phyloP scores from a whole-genome alignment of 2,113 vertebrate species.

The Oenanthe oenanthe region DNA sequence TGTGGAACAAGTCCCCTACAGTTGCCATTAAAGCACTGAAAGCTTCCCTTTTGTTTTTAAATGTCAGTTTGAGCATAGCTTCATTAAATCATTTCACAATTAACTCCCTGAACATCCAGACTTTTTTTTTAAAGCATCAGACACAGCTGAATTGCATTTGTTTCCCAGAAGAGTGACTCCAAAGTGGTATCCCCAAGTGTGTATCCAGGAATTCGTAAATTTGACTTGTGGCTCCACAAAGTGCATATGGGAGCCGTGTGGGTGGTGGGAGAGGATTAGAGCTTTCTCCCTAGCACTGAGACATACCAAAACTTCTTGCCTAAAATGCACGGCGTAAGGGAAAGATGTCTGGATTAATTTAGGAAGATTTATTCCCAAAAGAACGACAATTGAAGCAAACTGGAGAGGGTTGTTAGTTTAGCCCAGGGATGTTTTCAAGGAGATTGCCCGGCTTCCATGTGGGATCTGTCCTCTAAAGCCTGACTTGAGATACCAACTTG shows the following conservation, averaged over 20 bases:
- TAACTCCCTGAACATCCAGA: constrained; percentile 66
- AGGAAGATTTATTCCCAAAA: constrained; percentile 28
- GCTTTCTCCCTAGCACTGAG: constrained; percentile 23
- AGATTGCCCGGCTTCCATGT: neutral
- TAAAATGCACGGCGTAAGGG: neutral
- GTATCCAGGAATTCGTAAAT: constrained; percentile 55
- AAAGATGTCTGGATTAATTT: neutral
- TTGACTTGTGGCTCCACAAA: constrained; percentile 66
- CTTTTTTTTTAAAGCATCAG: constrained; percentile 59
- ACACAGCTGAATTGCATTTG: constrained; percentile 58
- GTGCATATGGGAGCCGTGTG: constrained; percentile 65
- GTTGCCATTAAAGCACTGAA: constrained; percentile 71
- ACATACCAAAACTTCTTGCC: constrained; percentile 33
- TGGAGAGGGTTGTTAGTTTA: neutral
- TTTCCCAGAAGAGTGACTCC: constrained; percentile 67
- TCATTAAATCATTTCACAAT: constrained; percentile 72
- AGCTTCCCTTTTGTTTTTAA: constrained; percentile 73
- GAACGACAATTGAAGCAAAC: neutral
- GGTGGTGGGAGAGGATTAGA: constrained; percentile 57
- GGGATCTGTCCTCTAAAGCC: neutral
- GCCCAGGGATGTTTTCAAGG: neutral
- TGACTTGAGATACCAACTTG: neutral
- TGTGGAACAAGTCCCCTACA: constrained; percentile 69
- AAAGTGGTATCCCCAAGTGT: constrained; percentile 64
- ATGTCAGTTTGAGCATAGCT: constrained; percentile 69